Evolutionary conservation across 2,113 vertebrate genomes (phyloP).

Genomic region (Nestor notabilis): DNA sequence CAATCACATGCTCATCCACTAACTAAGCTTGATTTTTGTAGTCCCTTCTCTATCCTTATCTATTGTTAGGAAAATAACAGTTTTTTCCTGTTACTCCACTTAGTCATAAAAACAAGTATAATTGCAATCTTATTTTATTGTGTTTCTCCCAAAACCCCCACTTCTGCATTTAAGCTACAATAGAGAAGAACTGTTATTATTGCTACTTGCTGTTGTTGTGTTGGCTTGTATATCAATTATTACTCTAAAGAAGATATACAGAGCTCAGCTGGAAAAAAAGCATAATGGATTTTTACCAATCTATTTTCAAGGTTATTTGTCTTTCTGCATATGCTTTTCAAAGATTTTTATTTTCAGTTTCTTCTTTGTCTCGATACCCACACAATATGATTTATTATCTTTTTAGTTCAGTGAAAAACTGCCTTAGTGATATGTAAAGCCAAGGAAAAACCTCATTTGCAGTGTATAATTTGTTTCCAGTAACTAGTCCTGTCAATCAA

Average conservation of each 20-base stretch:
- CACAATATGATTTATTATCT: not conserved
- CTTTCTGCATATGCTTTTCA: not conserved
- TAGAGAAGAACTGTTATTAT: not conserved
- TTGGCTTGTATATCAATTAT: not conserved
- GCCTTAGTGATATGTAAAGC: not conserved
- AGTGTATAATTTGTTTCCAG: not conserved
- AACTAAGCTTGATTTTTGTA: not conserved
- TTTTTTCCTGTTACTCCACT: not conserved
- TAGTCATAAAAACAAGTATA: not conserved
- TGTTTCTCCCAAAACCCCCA: not conserved
- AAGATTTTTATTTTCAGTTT: not conserved
- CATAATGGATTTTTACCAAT: not conserved
- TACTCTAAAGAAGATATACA: not conserved
- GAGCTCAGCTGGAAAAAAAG: not conserved
- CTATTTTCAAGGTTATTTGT: not conserved
- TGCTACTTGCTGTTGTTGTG: not conserved
- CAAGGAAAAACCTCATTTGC: constrained; percentile 19
- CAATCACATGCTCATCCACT: not conserved
- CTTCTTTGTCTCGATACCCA: not conserved
- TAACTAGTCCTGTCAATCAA: constrained; percentile 10
- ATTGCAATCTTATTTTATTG: not conserved
- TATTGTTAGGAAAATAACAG: not conserved
- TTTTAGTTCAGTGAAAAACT: not conserved
- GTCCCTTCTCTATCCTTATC: not conserved
- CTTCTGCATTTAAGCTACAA: not conserved